These are phyloP conservation scores for Oedothorax gibbosus DNA, from an alignment of 1,140 invertebrate genomes.

Conservation along the genomic window DNA sequence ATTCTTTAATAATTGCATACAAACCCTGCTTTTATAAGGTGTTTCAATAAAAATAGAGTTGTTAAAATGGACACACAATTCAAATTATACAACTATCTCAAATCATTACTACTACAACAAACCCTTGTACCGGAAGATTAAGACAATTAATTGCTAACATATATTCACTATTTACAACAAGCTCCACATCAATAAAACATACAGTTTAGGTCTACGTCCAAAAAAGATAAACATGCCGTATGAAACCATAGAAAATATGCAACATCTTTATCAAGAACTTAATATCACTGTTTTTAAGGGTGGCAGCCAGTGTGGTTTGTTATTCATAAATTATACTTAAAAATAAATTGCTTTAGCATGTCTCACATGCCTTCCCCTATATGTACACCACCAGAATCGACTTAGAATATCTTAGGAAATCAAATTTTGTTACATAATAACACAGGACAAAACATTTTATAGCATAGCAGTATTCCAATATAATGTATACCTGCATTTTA, in stretches of 20 bases:
- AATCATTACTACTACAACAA: slow-evolving; percentile 1
- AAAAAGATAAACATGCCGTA: slow-evolving; percentile 28
- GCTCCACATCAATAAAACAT: slow-evolving; percentile 29
- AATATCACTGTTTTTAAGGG: not conserved
- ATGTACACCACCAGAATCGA: slow-evolving; percentile 8
- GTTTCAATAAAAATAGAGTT: not conserved
- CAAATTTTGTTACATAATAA: slow-evolving; percentile 33
- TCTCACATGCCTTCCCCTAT: slow-evolving; percentile 5
- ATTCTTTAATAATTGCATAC: too few relatives aligned
- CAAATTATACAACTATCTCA: not conserved
- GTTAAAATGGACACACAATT: not conserved
- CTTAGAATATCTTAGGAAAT: slow-evolving; percentile 50
- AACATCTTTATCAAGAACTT: slow-evolving; percentile 14
- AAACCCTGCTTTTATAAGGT: too few relatives aligned
- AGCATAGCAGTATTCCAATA: too few relatives aligned
- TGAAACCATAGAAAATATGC: slow-evolving; percentile 39
- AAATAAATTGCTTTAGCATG: slow-evolving; percentile 19
- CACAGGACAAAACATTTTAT: slow-evolving; percentile 4
- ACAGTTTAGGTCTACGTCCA: slow-evolving; percentile 11
- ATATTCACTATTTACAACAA: slow-evolving; percentile 35
- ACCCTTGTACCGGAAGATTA: slow-evolving; percentile 24
- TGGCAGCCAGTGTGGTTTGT: not conserved
- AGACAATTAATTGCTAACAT: not conserved
- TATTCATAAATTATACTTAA: slow-evolving; percentile 35
- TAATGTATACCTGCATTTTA: too few relatives aligned